Percentiles rank a stretch among this genome's conserved stretches.
Evolutionary conservation across 2,113 vertebrate genomes (phyloP).

Genomic region (Helogale parvula): DNA sequence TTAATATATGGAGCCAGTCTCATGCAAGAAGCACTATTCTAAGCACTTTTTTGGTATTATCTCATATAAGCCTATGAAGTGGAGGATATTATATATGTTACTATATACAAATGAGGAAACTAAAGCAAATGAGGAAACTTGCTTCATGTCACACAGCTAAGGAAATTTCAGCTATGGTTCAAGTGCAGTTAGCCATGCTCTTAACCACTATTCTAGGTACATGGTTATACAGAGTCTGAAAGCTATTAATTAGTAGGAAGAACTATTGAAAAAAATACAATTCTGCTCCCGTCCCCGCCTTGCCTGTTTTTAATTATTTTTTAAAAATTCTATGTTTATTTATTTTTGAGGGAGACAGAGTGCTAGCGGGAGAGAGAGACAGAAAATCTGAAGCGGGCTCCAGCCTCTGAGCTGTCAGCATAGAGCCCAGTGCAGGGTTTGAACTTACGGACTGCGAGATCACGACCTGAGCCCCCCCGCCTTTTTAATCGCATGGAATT

Average conservation of each 20-base stretch:
- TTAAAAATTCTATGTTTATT: too few species aligned
- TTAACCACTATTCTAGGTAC: background rate
- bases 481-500: background rate
- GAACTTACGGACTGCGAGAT: too few species aligned
- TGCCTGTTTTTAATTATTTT: too few species aligned
- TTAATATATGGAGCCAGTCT: background rate
- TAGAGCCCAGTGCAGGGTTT: too few species aligned
- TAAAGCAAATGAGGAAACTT: constrained; percentile 11
- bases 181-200: background rate
- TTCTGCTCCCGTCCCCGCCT: background rate
- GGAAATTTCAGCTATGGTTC: background rate
- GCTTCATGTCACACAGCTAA: background rate
- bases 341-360: too few species aligned
- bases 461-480: background rate
- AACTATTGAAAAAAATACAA: background rate
- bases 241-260: background rate
- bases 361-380: too few species aligned
- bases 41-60: background rate
- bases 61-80: background rate
- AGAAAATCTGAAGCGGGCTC: too few species aligned
- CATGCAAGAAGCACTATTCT: background rate
- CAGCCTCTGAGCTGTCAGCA: too few species aligned
- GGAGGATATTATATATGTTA: background rate
- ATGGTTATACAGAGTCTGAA: background rate
- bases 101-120: background rate